Evolutionary conservation across 2,113 vertebrate genomes (phyloP).

Genomic region (Carassius auratus): DNA sequence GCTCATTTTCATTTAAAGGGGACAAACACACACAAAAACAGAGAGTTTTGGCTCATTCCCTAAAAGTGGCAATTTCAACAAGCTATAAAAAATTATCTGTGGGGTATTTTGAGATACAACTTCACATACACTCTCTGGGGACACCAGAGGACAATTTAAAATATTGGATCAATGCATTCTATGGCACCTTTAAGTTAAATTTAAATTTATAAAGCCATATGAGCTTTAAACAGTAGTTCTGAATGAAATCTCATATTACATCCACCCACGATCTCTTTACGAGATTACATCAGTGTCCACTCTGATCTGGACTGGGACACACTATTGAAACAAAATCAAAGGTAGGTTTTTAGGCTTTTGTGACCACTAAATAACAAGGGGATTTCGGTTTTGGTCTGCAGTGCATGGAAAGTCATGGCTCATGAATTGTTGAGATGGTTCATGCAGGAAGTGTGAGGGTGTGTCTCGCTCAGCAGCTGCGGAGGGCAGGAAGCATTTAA

Average conservation of each 20-base stretch:
- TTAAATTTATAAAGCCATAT: too few relatives aligned
- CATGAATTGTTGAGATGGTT: slow-evolving; percentile 44
- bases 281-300: background rate
- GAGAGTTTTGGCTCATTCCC: too few relatives aligned
- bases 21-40: too few relatives aligned
- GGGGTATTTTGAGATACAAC: too few relatives aligned
- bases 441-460: slow-evolving; percentile 68
- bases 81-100: too few relatives aligned
- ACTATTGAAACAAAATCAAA: background rate
- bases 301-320: background rate
- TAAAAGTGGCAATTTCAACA: too few relatives aligned
- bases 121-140: too few relatives aligned
- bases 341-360: background rate
- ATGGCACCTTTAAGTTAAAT: too few relatives aligned
- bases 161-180: too few relatives aligned
- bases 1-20: too few relatives aligned
- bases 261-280: background rate
- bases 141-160: too few relatives aligned
- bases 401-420: background rate
- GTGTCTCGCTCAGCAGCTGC: slow-evolving; percentile 66
- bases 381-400: background rate
- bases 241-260: background rate
- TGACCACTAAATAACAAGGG: background rate
- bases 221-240: background rate
- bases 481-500: slow-evolving; percentile 65